phyloP scores from a whole-genome alignment of 2,113 vertebrate genomes.

The Cynopterus brachyotis region DNA sequence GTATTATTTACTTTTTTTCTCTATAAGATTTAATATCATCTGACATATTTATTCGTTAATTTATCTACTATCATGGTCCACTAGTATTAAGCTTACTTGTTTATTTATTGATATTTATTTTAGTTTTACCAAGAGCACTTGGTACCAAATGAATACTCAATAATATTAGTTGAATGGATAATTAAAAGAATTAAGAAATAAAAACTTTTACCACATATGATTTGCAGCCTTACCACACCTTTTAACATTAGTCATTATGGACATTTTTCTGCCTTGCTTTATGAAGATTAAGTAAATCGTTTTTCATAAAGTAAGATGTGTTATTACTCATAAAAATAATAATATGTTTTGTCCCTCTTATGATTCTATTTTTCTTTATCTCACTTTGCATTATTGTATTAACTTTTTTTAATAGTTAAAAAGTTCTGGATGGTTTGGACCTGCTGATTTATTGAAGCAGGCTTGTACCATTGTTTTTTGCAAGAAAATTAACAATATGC shows the following conservation, averaged over 20 bases:
- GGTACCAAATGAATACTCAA: not conserved
- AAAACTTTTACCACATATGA: not conserved
- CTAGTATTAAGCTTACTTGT: not conserved
- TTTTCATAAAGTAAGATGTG: not conserved
- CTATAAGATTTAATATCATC: not conserved
- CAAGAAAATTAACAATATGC: not conserved
- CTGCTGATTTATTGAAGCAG: not conserved
- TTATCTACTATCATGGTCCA: not conserved
- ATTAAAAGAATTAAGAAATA: not conserved
- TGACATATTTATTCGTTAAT: not conserved
- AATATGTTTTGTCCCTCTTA: not conserved
- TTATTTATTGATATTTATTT: not conserved
- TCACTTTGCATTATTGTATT: not conserved
- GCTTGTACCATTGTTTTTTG: not conserved
- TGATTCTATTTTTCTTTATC: not conserved
- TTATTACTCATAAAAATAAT: not conserved
- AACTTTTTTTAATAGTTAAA: not conserved
- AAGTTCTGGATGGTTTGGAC: not conserved
- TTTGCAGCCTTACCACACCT: not conserved
- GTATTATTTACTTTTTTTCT: not conserved
- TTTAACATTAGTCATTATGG: not conserved
- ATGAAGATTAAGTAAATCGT: not conserved
- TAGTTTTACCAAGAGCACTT: not conserved
- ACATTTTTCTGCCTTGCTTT: not conserved
- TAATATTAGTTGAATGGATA: not conserved